Evolutionary conservation across 2,797 vertebrate species (phyloP).

Genomic region (Hippopotamyrus pictus): DNA sequence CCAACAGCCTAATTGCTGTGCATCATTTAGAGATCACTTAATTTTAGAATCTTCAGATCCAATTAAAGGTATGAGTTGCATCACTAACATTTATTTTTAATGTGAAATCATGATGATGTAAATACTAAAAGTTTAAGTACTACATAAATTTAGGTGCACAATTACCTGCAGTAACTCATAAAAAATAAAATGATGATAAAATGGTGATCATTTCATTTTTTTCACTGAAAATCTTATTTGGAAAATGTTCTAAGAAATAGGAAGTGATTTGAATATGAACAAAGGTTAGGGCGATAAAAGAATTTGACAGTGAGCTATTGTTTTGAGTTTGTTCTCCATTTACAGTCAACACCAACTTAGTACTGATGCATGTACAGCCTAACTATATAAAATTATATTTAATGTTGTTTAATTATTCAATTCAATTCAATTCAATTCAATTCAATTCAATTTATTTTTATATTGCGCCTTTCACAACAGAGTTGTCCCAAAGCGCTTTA

Average conservation of each 20-base stretch:
- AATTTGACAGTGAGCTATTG: not conserved
- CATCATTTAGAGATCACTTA: not conserved
- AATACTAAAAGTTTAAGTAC: not conserved
- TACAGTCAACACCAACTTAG: not conserved
- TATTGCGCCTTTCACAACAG: not conserved
- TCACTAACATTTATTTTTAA: conserved; percentile 1
- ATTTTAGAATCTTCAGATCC: conserved; percentile 6
- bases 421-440: not conserved
- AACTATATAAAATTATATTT: not conserved
- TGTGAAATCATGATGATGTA: not conserved
- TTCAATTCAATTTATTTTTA: not conserved
- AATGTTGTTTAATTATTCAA: not conserved
- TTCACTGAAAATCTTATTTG: not conserved
- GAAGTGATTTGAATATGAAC: not conserved
- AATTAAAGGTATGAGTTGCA: not conserved
- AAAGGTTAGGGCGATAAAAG: not conserved
- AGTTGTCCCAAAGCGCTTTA: not conserved
- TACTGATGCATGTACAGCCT: not conserved
- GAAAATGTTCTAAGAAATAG: not conserved
- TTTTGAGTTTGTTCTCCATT: not conserved
- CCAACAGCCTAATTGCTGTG: not conserved
- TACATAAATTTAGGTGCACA: not conserved
- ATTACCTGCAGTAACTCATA: not conserved
- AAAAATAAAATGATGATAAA: not conserved
- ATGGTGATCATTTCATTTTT: not conserved